Conservation (phyloP, 2,888 invertebrate species). For the Pristionchus entomophagus region DNA sequence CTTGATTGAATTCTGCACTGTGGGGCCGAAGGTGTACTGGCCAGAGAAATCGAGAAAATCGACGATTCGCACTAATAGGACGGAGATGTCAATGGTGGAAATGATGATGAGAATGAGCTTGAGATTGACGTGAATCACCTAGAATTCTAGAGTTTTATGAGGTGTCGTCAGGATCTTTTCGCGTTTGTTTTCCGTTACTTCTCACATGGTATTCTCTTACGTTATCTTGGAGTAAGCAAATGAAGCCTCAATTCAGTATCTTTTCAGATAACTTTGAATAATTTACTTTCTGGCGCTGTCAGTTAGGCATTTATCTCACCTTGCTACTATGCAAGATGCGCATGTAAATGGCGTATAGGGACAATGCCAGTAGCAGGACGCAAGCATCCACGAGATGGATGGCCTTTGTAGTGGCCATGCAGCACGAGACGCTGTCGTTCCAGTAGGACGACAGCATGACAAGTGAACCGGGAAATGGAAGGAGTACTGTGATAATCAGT, state of each 20-base stretch:
- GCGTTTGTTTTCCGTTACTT: neutral
- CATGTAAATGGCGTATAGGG: neutral
- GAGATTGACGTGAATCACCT: slow-evolving; percentile 28
- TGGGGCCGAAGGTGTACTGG: neutral
- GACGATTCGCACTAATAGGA: neutral
- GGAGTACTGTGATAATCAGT: too few relatives aligned
- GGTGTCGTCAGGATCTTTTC: neutral
- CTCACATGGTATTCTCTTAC: neutral
- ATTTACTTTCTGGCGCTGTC: neutral
- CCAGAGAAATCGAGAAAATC: slow-evolving; percentile 27
- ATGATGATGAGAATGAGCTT: neutral
- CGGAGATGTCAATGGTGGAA: neutral
- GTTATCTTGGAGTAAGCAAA: too few relatives aligned
- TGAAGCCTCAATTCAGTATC: too few relatives aligned
- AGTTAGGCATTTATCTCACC: too few relatives aligned
- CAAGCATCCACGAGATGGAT: neutral
- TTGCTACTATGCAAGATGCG: neutral
- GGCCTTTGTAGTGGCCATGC: neutral
- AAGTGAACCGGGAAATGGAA: too few relatives aligned
- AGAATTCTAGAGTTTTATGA: too few relatives aligned
- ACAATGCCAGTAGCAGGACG: neutral
- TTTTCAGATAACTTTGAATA: too few relatives aligned
- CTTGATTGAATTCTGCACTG: slow-evolving; percentile 15
- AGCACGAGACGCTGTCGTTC: neutral
- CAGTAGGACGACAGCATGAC: neutral